A percentile compares a stretch with the other conserved stretches of the same genome.
Evolutionary conservation across 2,113 vertebrate genomes (phyloP).

Genomic region (Nerophis ophidion): DNA sequence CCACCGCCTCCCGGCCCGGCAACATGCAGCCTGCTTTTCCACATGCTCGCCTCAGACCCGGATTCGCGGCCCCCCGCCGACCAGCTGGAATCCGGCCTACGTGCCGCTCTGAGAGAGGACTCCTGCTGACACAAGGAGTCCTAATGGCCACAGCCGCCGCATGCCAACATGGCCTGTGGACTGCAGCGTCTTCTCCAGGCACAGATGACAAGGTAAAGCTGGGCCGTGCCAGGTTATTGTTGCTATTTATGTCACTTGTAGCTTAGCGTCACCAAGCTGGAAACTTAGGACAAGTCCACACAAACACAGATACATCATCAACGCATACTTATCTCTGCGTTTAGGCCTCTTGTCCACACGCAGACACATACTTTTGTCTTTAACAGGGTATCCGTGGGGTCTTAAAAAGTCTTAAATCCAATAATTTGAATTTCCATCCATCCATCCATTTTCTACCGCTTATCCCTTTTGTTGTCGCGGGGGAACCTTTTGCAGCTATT

Average conservation of each 20-base stretch:
- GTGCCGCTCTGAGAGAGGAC: conserved; percentile 69
- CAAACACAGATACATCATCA: too few relatives aligned
- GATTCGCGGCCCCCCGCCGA: conserved; percentile 84
- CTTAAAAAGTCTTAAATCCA: too few relatives aligned
- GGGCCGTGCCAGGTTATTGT: neutral
- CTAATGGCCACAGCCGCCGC: neutral
- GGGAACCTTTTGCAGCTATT: too few relatives aligned
- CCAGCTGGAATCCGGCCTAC: conserved; percentile 85
- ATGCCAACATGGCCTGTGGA: conserved; percentile 6
- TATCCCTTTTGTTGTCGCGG: too few relatives aligned
- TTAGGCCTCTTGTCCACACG: too few relatives aligned
- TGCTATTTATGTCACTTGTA: neutral
- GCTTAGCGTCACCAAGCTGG: neutral
- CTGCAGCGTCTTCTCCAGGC: conserved; percentile 4
- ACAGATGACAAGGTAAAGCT: conserved; percentile 7
- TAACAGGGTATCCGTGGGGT: too few relatives aligned
- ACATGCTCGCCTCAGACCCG: conserved; percentile 91
- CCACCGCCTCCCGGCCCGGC: conserved; percentile 71
- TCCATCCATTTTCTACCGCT: too few relatives aligned
- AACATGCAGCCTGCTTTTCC: conserved; percentile 83
- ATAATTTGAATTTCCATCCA: too few relatives aligned
- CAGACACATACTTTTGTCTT: too few relatives aligned
- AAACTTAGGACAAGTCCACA: too few relatives aligned
- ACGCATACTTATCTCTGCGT: too few relatives aligned
- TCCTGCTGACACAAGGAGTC: conserved; percentile 41